Evolutionary conservation across 2,888 invertebrate species (phyloP), one percentile per base, ranked within the genome.

Genomic region (Loripinus fragilis): DNA sequence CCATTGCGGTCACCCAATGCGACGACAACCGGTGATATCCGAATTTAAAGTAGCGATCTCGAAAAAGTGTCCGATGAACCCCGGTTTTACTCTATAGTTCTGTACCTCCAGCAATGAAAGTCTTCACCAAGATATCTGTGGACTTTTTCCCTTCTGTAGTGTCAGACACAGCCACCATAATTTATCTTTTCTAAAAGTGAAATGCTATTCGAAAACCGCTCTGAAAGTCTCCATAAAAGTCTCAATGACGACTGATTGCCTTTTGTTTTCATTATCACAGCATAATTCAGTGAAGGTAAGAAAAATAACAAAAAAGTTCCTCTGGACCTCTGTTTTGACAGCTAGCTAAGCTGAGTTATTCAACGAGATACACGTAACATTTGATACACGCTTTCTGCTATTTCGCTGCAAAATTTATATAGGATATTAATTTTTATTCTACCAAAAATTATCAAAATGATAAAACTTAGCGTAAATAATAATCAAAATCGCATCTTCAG

Each of bases 71-170:
- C n/a, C n/a, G n/a, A n/a, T n/a, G n/a, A n/a, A n/a, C n/a, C n/a
- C n/a, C n/a, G n/a, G n/a, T n/a, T n/a, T n/a, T n/a, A n/a, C n/a
- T n/a, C n/a, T n/a, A n/a, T n/a, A n/a, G n/a, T n/a, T 20, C 17
- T 20, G 5, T 76, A 89, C 89, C 89, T 81, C 89, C 89, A 60
- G 88, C 87, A 28, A 89, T 5, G 73, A 89, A 86, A 20, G 87
- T 88, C 74, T 87, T 88, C 52, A 74, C 76, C 48, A 83, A 74
- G 17, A 80, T 71, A 28, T 76, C 52, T 35, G 74, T 60, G 45
- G 35, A 50, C 77, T 78, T 73, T 72, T 42, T 66, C 72, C 65
- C 48, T n/a, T 74, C 71, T 38, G 42, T 17, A 12, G 60, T 60
- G 7, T 7, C 60, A 33, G 28, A 7, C 25, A 25, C 52, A 45